A percentile compares a stretch with the other conserved stretches of the same genome.
Conservation (phyloP, 2,797 vertebrate species). For the Alexandromys oeconomus region DNA sequence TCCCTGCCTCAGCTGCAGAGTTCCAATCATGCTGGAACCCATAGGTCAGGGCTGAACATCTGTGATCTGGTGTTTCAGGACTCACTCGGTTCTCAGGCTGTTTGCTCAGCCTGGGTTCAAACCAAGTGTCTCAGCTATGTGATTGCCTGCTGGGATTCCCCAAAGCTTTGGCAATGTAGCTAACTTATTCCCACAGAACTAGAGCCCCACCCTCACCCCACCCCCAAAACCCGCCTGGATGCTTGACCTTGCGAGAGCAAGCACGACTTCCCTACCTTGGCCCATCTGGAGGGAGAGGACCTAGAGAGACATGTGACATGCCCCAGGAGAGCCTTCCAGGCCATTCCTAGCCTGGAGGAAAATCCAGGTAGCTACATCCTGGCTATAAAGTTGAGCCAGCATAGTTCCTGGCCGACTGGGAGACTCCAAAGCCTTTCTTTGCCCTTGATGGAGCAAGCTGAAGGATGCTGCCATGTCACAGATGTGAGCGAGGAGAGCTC, state of each 20-base stretch:
- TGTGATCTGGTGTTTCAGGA: fast-evolving
- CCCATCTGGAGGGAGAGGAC: neutral
- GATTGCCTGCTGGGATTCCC: constrained; percentile 10
- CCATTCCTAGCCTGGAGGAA: constrained; percentile 34
- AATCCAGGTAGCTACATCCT: constrained; percentile 73
- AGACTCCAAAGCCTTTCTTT: constrained; percentile 55
- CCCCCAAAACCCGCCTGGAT: neutral
- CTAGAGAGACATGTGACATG: neutral
- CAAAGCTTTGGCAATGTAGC: neutral
- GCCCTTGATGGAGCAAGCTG: constrained; percentile 47
- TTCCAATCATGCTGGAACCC: neutral
- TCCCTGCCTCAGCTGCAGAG: neutral
- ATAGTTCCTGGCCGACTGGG: constrained; percentile 69
- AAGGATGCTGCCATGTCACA: neutral
- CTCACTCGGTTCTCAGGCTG: neutral
- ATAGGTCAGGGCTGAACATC: neutral
- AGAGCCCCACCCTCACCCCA: neutral
- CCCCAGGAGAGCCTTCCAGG: neutral
- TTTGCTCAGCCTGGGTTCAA: neutral
- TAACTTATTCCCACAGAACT: neutral
- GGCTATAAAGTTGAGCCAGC: constrained; percentile 58
- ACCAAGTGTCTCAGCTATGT: neutral
- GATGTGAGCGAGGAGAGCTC: neutral
- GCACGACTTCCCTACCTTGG: neutral
- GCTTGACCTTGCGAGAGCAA: neutral